These are phyloP conservation scores for Chroicocephalus ridibundus DNA, from an alignment of 2,113 vertebrate species.

Conservation along the genomic window DNA sequence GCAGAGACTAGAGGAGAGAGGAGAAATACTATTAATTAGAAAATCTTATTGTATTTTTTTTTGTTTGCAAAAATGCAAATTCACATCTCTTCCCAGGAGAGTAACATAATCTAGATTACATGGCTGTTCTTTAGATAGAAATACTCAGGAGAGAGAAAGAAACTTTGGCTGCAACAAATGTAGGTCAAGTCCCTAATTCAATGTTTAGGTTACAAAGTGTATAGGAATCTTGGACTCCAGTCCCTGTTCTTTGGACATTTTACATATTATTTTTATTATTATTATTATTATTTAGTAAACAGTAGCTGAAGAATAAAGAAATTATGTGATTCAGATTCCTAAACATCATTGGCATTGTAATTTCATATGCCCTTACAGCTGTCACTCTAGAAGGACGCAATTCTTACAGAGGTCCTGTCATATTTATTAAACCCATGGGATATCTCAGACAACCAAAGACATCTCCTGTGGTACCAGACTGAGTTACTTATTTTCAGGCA, in stretches of 20 bases:
- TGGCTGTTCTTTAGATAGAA: not conserved
- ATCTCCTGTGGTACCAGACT: not conserved
- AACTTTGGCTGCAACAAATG: not conserved
- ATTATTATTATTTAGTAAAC: not conserved
- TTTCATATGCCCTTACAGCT: not conserved
- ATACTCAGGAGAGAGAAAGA: not conserved
- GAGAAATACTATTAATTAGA: not conserved
- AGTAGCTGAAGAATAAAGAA: not conserved
- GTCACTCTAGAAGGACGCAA: not conserved
- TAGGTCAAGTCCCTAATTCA: not conserved
- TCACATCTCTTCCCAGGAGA: not conserved
- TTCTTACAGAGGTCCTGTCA: not conserved
- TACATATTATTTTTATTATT: not conserved
- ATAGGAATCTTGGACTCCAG: not conserved
- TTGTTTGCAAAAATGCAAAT: not conserved
- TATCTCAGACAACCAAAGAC: not conserved
- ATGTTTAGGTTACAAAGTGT: not conserved
- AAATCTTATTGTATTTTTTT: not conserved
- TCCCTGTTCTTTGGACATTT: not conserved
- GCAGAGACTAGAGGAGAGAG: not conserved
- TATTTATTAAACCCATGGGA: not conserved
- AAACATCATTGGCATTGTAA: not conserved
- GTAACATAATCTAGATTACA: not conserved
- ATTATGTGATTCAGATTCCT: not conserved
- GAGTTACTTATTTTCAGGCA: not conserved